Base-by-base conservation (phyloP, 1,140 invertebrate species). In the Drosophila lacteicornis region DNA sequence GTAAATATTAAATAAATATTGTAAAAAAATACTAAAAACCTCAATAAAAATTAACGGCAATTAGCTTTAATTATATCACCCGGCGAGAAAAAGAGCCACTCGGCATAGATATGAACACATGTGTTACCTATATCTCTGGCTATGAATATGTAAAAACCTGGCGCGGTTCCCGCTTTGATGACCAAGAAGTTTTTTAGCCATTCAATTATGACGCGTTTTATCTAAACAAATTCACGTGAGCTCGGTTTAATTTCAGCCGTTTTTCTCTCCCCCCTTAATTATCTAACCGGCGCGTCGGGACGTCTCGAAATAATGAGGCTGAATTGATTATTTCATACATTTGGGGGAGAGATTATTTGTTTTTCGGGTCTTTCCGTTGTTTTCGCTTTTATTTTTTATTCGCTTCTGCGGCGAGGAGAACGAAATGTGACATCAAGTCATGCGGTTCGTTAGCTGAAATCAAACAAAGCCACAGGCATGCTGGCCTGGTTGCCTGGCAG, bases 381-480 rank as follows among this genome's bases (percentile, higher is more conserved):
- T 17, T 46, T 49, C 33, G 19, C 36, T 49, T 55, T 55, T 57
- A 5, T 59, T 75, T 47, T 49, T 38, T 3, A 27, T 61, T 40
- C 51, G 43, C 4, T 56, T 56, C 60, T 68, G 55, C 55, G 65
- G 61, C 40, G 46, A 53, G 40, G 60, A 74, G 77, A 63, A 79
- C 43, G 50, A 61, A 80, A 80, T 80, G 77, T 80, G 78, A 80
- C 69, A 80, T 63, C 58, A 43, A 80, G 78, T 80, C 78, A 80
- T 79, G 78, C 77, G 78, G 77, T 80, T 80, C 78, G 78, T 80
- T 80, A 80, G 69, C 56, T 80, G 43, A 79, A 80, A 80, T 80
- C 78, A 80, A 80, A 79, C 53, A 80, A 75, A 75, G 45, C 69
- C 57, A 49, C 67, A 66, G 27, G 45, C 40, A 45, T 22, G 49